Base-by-base conservation (phyloP, 2,888 invertebrate species). In the Amiota communis region DNA sequence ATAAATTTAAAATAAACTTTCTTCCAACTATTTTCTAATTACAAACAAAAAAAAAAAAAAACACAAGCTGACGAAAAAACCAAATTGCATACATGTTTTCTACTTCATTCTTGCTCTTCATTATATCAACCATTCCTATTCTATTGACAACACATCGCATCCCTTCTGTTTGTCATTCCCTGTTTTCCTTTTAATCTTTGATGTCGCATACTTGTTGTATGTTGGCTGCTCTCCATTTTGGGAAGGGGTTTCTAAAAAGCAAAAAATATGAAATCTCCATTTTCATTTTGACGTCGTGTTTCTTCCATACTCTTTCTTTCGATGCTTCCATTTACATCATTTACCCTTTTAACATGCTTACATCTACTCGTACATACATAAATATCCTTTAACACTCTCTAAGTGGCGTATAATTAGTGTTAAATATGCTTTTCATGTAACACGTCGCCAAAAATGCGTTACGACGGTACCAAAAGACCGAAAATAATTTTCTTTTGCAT, bases 331-430 rank as follows among this genome's bases (percentile, higher is more conserved):
- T 36, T 36, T 36, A 36, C 36, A 36, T 36, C 36, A 36, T 36
- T 36, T 36, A 36, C 36, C 36, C 36, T 6, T 36, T 36, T 36
- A 36, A 36, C 36, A 36, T 36, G 36, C 36, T 36, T 36, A 36
- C 2, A 36, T 36, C 6, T 36, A 36, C 8, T 36, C 36, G 36
- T 36, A 36, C 36, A 36, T 36, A 36, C 36, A 36, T 36, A 36
- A 36, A 36, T 36, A 36, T 36, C 36, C 36, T 36, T 36, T 36
- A 36, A 36, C 36, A 36, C 36, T 36, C 17, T 73, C 74, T 78
- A 79, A 80, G 76, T 78, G 79, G 80, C 78, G 76, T 79, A 74
- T 80, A 80, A 80, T 80, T 79, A 78, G 76, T 77, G 77, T 76
- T 78, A 73, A 76, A 78, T 65, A 65, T 48, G 65, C 48, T 65